A percentile compares a stretch with the other conserved stretches of the same genome.
Evolutionary conservation across 2,888 invertebrate species (phyloP).

Genomic region (Catocala sponsa): DNA sequence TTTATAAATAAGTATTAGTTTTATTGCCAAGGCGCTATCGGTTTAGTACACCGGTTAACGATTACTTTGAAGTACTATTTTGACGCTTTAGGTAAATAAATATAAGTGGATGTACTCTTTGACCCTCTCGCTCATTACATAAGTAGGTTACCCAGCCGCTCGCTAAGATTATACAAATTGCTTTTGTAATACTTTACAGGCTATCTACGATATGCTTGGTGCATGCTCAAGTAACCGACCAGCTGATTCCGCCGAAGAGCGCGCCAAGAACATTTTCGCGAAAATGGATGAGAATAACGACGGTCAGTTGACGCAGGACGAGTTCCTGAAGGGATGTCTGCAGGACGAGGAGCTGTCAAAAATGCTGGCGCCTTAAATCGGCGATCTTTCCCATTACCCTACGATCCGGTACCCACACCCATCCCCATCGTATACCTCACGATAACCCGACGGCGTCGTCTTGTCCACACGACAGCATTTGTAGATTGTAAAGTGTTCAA

Average conservation of each 20-base stretch:
- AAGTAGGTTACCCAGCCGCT: neutral
- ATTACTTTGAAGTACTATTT: constrained; percentile 1
- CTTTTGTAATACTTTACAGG: constrained; percentile 89
- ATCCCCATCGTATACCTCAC: constrained; percentile 60
- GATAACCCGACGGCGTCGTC: constrained; percentile 69
- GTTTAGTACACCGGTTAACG: neutral
- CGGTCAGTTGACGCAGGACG: constrained; percentile 98
- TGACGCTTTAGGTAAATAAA: constrained; percentile 4
- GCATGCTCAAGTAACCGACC: constrained; percentile 98
- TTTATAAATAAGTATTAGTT: neutral
- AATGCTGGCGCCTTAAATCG: constrained; percentile 96
- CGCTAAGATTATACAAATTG: constrained; percentile 5
- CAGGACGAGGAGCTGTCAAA: constrained; percentile 98
- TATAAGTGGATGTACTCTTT: neutral
- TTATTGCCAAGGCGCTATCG: neutral
- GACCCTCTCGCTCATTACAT: constrained; percentile 2
- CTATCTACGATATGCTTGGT: constrained; percentile 99
- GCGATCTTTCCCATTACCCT: constrained; percentile 36
- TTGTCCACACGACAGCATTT: constrained; percentile 56
- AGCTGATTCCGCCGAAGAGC: constrained; percentile 98
- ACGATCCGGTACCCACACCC: constrained; percentile 58
- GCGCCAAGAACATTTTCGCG: constrained; percentile 99
- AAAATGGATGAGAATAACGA: constrained; percentile 99
- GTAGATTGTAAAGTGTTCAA: constrained; percentile 11
- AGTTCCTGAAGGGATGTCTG: constrained; percentile 98